A percentile compares a stretch with the other conserved stretches of the same genome.
Evolutionary conservation across 1,140 invertebrate genomes (phyloP).

Genomic region (Saccostrea cuccullata): DNA sequence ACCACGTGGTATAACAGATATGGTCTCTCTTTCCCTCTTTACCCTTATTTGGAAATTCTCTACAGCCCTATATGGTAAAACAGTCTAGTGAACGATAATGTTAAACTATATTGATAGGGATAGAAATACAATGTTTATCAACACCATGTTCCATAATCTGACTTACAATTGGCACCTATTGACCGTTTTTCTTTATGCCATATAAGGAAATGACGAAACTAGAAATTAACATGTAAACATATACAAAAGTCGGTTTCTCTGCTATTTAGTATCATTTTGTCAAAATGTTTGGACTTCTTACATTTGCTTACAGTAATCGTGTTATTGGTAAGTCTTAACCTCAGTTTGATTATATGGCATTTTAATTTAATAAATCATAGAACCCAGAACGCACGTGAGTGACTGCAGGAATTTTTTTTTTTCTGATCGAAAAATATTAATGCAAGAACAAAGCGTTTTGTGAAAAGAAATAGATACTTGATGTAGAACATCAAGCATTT

Average conservation of each 20-base stretch:
- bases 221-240: background rate
- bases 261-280: background rate
- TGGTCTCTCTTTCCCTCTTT: background rate
- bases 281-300: background rate
- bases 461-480: too few relatives aligned
- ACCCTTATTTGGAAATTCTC: background rate
- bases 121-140: background rate
- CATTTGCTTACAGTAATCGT: background rate
- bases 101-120: background rate
- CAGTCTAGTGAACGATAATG: too few relatives aligned
- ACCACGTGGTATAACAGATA: constrained; percentile 9
- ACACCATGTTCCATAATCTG: background rate
- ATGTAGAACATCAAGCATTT: too few relatives aligned
- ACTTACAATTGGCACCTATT: background rate
- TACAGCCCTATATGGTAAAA: too few relatives aligned
- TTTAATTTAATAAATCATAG: too few relatives aligned
- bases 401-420: too few relatives aligned
- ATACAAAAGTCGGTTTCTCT: background rate
- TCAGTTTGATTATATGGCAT: background rate
- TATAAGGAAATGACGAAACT: constrained; percentile 16
- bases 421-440: too few relatives aligned
- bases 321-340: background rate
- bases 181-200: constrained; percentile 1
- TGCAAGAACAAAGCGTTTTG: too few relatives aligned
- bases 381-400: too few relatives aligned